Conservation (phyloP, 2,888 invertebrate genomes). For the Caenorhabditis sp. region DNA sequence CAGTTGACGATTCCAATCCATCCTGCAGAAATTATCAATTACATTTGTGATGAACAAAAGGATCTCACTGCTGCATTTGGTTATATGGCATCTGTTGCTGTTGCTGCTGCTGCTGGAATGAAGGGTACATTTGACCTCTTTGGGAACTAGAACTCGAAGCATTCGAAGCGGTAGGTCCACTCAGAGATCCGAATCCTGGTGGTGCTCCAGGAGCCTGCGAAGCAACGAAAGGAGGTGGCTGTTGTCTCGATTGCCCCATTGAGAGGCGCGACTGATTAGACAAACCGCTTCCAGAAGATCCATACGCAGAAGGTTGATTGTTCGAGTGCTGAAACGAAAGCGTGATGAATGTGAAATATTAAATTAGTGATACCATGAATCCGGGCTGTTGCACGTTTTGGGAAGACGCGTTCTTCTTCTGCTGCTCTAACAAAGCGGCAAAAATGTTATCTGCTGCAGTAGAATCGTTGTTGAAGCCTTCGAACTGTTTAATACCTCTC, state of each 20-base stretch:
- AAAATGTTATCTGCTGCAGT: constrained; percentile 34
- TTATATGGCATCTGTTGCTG: constrained; percentile 16
- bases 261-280: constrained; percentile 18
- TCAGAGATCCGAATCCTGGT: constrained; percentile 36
- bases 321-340: background rate
- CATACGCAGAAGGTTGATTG: constrained; percentile 13
- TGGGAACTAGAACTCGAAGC: constrained; percentile 2
- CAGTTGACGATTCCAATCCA: constrained; percentile 42
- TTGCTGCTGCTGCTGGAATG: constrained; percentile 1
- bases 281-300: background rate
- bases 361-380: constrained; percentile 10
- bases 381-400: constrained; percentile 8
- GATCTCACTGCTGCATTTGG: background rate
- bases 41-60: background rate
- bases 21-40: constrained; percentile 1
- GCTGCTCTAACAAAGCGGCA: constrained; percentile 29
- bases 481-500: constrained; percentile 56
- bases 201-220: constrained; percentile 30
- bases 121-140: constrained; percentile 5
- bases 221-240: constrained; percentile 36
- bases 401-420: constrained; percentile 21
- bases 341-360: background rate
- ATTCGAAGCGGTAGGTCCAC: background rate
- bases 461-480: constrained; percentile 54
- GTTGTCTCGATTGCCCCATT: constrained; percentile 34